These are phyloP conservation scores for Peromyscus maniculatus DNA, from an alignment of 2,113 vertebrate species.

Conservation along the genomic window DNA sequence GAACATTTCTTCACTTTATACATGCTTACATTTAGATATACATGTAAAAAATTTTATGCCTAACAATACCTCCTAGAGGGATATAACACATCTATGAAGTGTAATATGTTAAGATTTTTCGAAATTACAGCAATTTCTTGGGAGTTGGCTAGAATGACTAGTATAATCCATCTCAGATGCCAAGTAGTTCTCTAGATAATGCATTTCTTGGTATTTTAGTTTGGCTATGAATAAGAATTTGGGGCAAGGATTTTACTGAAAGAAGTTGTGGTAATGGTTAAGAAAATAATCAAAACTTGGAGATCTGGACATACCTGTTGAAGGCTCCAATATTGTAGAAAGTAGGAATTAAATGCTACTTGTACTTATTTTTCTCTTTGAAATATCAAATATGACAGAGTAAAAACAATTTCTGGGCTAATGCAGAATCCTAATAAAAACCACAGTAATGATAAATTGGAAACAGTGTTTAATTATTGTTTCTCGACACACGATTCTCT, in stretches of 20 bases:
- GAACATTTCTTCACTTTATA: slow-evolving; percentile 44
- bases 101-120: slow-evolving; percentile 6
- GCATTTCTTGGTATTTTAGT: neutral
- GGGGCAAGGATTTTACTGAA: neutral
- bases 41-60: neutral
- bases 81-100: neutral
- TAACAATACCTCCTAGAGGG: neutral
- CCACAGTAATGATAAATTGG: slow-evolving; percentile 83
- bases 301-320: neutral
- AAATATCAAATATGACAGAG: slow-evolving; percentile 77
- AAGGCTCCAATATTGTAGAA: slow-evolving; percentile 66
- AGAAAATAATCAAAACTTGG: neutral
- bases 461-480: slow-evolving; percentile 88
- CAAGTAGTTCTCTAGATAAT: slow-evolving; percentile 4
- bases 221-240: neutral
- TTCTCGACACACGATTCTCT: slow-evolving; percentile 84
- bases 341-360: slow-evolving; percentile 48
- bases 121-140: slow-evolving; percentile 32
- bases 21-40: neutral
- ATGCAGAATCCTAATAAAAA: slow-evolving; percentile 83
- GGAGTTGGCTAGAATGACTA: neutral
- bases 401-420: slow-evolving; percentile 83
- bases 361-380: slow-evolving; percentile 80
- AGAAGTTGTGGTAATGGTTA: neutral
- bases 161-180: neutral